phyloP scores from a whole-genome alignment of 1,140 invertebrate genomes.

The Brachionus koreanus region DNA sequence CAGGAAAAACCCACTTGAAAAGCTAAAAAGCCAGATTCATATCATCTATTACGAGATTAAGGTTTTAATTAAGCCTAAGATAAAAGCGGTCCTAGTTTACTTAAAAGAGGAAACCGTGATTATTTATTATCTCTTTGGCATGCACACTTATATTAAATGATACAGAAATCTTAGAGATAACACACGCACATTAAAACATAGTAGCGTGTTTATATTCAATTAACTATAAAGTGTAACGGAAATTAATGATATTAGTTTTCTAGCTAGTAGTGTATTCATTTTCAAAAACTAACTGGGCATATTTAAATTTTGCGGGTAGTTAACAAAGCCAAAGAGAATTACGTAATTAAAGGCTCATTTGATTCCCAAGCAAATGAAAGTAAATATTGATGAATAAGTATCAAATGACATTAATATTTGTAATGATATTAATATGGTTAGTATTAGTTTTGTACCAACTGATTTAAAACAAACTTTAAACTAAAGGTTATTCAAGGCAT shows the following conservation, averaged over 20 bases:
- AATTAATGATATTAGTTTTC: constrained; percentile 3
- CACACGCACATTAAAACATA: background rate
- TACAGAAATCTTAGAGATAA: constrained; percentile 37
- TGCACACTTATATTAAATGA: constrained; percentile 25
- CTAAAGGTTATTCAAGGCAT: background rate
- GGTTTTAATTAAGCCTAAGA: constrained; percentile 8
- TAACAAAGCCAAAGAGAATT: background rate
- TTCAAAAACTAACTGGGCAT: background rate
- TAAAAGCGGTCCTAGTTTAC: background rate
- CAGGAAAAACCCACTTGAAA: background rate
- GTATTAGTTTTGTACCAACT: background rate
- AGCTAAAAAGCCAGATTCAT: background rate
- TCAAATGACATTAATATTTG: background rate
- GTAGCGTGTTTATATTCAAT: constrained; percentile 28
- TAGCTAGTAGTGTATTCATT: background rate
- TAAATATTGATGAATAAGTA: background rate
- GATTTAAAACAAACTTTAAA: background rate
- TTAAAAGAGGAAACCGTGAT: background rate
- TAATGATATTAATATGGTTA: background rate
- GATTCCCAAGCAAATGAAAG: background rate
- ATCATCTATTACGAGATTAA: constrained; percentile 35
- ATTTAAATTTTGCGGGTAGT: background rate
- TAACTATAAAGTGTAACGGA: constrained; percentile 37
- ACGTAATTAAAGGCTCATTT: background rate
- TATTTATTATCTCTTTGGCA: constrained; percentile 28